Conservation (phyloP, 2,888 invertebrate species). For the Ditula angustiorana region DNA sequence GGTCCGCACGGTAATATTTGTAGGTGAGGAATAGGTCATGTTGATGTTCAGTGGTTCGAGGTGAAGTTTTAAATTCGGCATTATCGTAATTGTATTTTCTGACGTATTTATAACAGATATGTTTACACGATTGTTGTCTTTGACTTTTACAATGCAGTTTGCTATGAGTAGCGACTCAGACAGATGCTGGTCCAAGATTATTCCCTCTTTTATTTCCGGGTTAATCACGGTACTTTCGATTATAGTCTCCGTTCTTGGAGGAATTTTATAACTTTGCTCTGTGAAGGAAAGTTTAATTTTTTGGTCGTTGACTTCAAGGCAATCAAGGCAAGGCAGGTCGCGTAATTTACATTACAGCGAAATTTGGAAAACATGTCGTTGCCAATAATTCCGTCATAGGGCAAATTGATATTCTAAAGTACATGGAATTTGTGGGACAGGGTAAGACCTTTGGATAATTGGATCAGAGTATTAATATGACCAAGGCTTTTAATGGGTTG, state of each 20-base stretch:
- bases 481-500: neutral
- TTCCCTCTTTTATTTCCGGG: slow-evolving; percentile 44
- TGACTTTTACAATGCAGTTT: slow-evolving; percentile 40
- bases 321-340: no score
- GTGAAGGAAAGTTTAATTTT: neutral
- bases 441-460: slow-evolving; percentile 9
- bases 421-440: neutral
- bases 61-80: neutral
- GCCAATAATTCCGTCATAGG: neutral
- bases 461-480: slow-evolving; percentile 10
- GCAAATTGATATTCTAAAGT: slow-evolving; percentile 29
- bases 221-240: slow-evolving; percentile 38
- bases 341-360: neutral
- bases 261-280: neutral
- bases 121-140: slow-evolving; percentile 36
- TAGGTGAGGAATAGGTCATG: neutral
- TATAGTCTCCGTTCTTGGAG: slow-evolving; percentile 27
- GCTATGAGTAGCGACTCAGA: slow-evolving; percentile 38
- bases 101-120: slow-evolving; percentile 36
- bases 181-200: slow-evolving; percentile 41
- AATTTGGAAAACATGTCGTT: neutral
- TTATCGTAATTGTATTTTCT: neutral
- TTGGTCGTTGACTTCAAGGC: neutral
- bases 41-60: neutral
- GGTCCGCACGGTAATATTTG: slow-evolving; percentile 6